Evolutionary conservation across 2,113 vertebrate species (phyloP).

Genomic region (Apodemus speciosus): DNA sequence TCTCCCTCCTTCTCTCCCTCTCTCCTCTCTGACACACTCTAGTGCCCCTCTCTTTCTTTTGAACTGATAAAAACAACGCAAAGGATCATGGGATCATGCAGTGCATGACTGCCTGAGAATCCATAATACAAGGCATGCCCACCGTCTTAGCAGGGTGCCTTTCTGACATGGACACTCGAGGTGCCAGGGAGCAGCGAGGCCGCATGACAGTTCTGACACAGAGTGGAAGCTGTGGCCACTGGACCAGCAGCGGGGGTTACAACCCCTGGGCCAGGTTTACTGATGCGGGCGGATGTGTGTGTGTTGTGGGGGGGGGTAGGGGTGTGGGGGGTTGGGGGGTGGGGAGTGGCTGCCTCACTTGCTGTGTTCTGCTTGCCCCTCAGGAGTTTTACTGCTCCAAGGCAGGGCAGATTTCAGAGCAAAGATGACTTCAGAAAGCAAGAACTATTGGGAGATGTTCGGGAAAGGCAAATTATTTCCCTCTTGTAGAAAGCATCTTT

Average conservation of each 20-base stretch:
- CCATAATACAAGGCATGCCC: not conserved
- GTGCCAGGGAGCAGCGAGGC: constrained; percentile 40
- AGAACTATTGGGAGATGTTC: not conserved
- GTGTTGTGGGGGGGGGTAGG: no score
- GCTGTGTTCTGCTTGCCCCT: not conserved
- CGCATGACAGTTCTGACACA: constrained; percentile 7
- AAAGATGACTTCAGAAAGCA: not conserved
- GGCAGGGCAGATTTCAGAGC: not conserved
- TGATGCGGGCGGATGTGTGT: no score
- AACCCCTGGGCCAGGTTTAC: constrained; percentile 45
- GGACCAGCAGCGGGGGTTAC: not conserved
- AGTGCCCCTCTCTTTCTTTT: not conserved
- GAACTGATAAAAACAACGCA: not conserved
- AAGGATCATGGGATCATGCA: not conserved
- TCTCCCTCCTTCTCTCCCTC: not conserved
- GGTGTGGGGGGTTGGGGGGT: no score
- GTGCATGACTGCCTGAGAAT: not conserved
- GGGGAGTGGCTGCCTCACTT: not conserved
- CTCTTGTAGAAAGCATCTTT: not conserved
- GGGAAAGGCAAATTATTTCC: not conserved
- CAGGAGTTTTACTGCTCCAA: not conserved
- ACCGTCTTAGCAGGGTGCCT: constrained; percentile 11
- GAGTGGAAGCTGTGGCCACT: not conserved
- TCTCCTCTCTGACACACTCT: not conserved
- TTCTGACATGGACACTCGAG: not conserved